A percentile compares a stretch with the other conserved stretches of the same genome.
These are phyloP conservation scores for Myripristis jacobus DNA, from an alignment of 2,797 vertebrate genomes.

Conservation along the genomic window DNA sequence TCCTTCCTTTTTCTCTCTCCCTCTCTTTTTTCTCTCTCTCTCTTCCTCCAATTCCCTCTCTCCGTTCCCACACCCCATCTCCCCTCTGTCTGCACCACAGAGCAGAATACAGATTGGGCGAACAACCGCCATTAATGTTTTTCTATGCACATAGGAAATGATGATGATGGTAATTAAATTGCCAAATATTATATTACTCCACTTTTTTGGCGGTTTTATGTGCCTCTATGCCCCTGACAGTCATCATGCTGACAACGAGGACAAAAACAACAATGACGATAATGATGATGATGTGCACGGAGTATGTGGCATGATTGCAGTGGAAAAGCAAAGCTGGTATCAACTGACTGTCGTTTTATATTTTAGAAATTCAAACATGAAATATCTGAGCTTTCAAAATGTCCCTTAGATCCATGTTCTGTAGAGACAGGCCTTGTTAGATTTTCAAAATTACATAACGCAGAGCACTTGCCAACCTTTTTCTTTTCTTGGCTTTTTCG, in stretches of 20 bases:
- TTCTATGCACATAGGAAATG: constrained; percentile 15
- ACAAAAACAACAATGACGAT: not conserved
- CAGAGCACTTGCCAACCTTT: too few relatives aligned
- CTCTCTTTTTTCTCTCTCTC: constrained; percentile 29
- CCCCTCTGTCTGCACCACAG: constrained; percentile 36
- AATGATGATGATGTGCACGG: constrained; percentile 24
- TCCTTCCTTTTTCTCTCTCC: not conserved
- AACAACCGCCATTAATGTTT: constrained; percentile 51
- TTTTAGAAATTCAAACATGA: constrained; percentile 1
- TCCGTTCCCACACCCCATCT: constrained; percentile 3
- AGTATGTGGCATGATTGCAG: constrained; percentile 12
- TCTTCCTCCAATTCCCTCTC: constrained; percentile 24
- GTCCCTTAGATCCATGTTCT: too few relatives aligned
- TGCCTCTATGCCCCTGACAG: constrained; percentile 20
- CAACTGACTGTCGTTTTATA: not conserved
- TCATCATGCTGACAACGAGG: constrained; percentile 16
- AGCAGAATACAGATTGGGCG: constrained; percentile 62
- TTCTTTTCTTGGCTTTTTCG: too few relatives aligned
- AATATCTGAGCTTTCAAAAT: not conserved
- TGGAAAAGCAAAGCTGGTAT: not conserved
- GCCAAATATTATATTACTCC: constrained; percentile 49
- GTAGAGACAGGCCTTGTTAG: too few relatives aligned
- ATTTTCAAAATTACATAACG: too few relatives aligned
- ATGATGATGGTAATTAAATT: constrained; percentile 58
- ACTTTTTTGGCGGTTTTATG: constrained; percentile 39